Evolutionary conservation across 2,888 invertebrate genomes (phyloP).

Genomic region (Pedicia rivosa): DNA sequence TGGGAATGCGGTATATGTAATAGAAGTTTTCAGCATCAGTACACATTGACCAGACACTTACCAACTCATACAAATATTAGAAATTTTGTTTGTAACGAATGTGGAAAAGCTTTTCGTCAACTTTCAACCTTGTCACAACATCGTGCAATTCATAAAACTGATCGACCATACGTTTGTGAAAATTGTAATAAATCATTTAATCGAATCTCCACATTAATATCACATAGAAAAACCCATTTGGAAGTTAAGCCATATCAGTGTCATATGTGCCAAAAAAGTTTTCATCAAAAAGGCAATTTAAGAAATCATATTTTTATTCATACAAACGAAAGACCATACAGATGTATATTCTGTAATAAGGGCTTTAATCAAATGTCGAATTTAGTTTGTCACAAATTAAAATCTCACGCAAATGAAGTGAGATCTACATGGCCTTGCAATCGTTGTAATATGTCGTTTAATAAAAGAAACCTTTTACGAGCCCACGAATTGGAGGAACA

Average conservation of each 20-base stretch:
- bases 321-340: conserved; percentile 62
- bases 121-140: conserved; percentile 62
- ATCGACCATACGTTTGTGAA: conserved; percentile 56
- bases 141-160: conserved; percentile 61
- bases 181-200: conserved; percentile 63
- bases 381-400: conserved; percentile 52
- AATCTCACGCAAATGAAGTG: conserved; percentile 9
- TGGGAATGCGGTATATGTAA: conserved; percentile 63
- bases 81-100: conserved; percentile 55
- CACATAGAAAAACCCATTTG: conserved; percentile 62
- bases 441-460: conserved; percentile 9
- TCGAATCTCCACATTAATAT: conserved; percentile 62
- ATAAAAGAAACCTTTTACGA: conserved; percentile 9
- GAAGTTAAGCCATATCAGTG: conserved; percentile 58
- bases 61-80: conserved; percentile 63
- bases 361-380: conserved; percentile 73
- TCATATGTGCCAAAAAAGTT: conserved; percentile 57
- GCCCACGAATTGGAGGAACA: conserved; percentile 11
- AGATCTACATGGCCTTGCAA: conserved; percentile 8
- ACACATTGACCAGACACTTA: conserved; percentile 57
- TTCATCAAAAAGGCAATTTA: conserved; percentile 70
- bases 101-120: conserved; percentile 59
- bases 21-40: conserved; percentile 60
- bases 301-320: conserved; percentile 64
- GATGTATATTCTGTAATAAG: conserved; percentile 54